Evolutionary conservation across 2,888 invertebrate species (phyloP).

Genomic region (Tinea semifulvella): DNA sequence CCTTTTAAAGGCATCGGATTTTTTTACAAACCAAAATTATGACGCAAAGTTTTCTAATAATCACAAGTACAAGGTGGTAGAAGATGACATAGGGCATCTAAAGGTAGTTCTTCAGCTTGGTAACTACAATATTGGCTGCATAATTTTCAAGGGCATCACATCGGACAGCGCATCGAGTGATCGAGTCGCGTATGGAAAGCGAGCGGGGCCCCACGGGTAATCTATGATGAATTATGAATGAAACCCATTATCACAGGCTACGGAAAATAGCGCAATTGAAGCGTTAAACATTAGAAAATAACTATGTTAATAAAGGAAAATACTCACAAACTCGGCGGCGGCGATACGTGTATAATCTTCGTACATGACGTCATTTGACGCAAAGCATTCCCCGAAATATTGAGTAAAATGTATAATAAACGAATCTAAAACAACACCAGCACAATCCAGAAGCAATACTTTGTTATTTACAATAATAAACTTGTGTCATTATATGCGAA

Average conservation of each 20-base stretch:
- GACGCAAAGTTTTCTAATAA: neutral
- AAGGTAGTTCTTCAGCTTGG: constrained; percentile 22
- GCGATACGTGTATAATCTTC: constrained; percentile 64
- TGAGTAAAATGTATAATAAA: constrained; percentile 56
- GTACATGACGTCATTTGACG: constrained; percentile 68
- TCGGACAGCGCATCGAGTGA: constrained; percentile 21
- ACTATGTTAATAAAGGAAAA: constrained; percentile 57
- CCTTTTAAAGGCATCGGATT: neutral
- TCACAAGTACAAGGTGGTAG: neutral
- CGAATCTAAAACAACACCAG: constrained; percentile 47
- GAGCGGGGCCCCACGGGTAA: constrained; percentile 26
- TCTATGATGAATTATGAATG: constrained; percentile 52
- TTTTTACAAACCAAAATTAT: neutral
- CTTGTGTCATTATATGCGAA: constrained; percentile 57
- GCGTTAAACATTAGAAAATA: constrained; percentile 23
- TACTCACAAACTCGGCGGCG: constrained; percentile 62
- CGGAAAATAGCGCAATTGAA: constrained; percentile 25
- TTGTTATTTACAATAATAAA: constrained; percentile 47
- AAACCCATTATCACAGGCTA: constrained; percentile 36
- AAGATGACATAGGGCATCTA: constrained; percentile 4
- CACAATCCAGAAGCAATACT: constrained; percentile 50
- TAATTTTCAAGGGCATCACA: constrained; percentile 64
- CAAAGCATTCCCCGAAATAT: constrained; percentile 61
- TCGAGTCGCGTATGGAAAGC: constrained; percentile 31
- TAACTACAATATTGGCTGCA: constrained; percentile 58